Percentiles rank a stretch among this genome's conserved stretches.
Evolutionary conservation across 2,888 invertebrate genomes (phyloP).

Genomic region (Steromphala cineraria): DNA sequence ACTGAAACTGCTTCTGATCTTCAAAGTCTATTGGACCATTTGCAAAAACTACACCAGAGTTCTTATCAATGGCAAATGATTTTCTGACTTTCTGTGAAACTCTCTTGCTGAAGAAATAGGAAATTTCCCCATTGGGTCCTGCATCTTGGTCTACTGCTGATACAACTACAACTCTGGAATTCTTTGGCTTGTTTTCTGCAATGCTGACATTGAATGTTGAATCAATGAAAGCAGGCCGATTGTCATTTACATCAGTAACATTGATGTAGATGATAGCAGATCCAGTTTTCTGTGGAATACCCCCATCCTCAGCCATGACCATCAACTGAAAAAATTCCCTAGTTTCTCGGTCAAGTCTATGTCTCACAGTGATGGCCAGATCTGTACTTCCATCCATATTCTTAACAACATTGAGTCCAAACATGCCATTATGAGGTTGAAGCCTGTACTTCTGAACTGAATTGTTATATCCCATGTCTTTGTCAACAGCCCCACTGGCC

Average conservation of each 20-base stretch:
- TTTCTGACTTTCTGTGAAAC: conserved; percentile 52
- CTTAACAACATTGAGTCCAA: conserved; percentile 51
- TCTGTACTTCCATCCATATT: conserved; percentile 58
- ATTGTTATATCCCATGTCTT: conserved; percentile 52
- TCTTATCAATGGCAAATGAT: conserved; percentile 82
- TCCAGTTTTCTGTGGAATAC: conserved; percentile 47
- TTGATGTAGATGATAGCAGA: conserved; percentile 51
- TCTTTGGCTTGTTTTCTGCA: conserved; percentile 49
- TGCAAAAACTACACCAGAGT: conserved; percentile 89
- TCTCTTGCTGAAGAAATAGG: conserved; percentile 73
- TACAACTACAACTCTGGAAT: conserved; percentile 77
- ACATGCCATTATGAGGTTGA: conserved; percentile 49
- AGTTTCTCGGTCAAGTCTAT: conserved; percentile 59
- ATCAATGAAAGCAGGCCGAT: conserved; percentile 56
- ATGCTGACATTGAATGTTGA: conserved; percentile 55
- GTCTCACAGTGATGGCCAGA: conserved; percentile 58
- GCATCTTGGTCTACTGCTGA: conserved; percentile 89
- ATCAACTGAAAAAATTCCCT: conserved; percentile 56
- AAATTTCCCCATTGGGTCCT: conserved; percentile 83
- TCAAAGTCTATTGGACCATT: conserved; percentile 89
- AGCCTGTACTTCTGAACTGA: conserved; percentile 55
- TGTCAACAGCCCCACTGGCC: conserved; percentile 56
- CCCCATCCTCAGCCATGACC: conserved; percentile 60
- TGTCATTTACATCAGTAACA: conserved; percentile 58
- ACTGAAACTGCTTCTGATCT: conserved; percentile 82